Base-by-base conservation (phyloP, 2,888 invertebrate genomes). In the Adelognathus sp. region DNA sequence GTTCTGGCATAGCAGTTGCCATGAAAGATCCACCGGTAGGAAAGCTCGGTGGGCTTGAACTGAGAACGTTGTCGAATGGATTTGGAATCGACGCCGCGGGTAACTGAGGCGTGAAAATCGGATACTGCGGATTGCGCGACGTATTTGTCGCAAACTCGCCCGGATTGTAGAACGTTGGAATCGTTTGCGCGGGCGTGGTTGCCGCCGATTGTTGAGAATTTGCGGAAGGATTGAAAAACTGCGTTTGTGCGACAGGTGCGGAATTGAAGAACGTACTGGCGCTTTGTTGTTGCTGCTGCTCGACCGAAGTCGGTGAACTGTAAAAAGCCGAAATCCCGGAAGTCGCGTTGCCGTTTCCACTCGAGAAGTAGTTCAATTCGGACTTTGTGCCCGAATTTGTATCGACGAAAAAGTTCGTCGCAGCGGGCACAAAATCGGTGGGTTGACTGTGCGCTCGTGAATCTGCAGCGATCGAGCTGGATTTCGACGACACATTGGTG, bases 1-100 rank as follows among this genome's bases (percentile, higher is more conserved):
- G 86, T 79, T 91, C 90, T 6, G 89, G 90, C 69, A 88, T 84
- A 44, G 81, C 78, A 27, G 66, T 79, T 33, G 85, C 76, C 70
- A 85, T 80, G 36, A 81, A 75, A 54, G 80, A 66, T 1, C 81
- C 66, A 27, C 79, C 58, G 16, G 76, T 71, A 5, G 76, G 24
- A 36, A 83, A 86, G 24, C 6, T 54, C 24, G 77, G 56, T 56
- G 81, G 29, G 63, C 33, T 44, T 79, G 79, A 50, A 24, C 54
- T 14, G 54, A 18, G 50, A 7, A 44, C 76, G n/a, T 29, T 66
- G 18, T 29, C n/a, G 56, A 71, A 67, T 33, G 76, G 58, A 41
- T 36, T 73, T 11, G 69, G 54, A 16, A 39, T 16, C 14, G 52
- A 44, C n/a, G 56, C 69, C 1, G 52, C 44, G 3, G 84, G 54